These are phyloP conservation scores for Cyphomyrmex costatus DNA, from an alignment of 1,140 invertebrate genomes.

Conservation along the genomic window DNA sequence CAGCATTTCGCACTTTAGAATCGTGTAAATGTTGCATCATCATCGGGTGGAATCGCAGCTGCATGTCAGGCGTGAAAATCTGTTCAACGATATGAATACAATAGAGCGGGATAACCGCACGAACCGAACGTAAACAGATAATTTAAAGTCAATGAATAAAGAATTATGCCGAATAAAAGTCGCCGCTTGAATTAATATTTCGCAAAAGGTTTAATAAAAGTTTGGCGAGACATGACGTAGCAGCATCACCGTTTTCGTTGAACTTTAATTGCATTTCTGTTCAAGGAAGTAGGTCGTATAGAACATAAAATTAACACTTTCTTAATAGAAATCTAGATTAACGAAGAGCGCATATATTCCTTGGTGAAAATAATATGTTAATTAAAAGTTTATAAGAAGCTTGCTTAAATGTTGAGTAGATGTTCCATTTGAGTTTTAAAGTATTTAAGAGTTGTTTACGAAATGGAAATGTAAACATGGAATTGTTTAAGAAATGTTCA, in stretches of 20 bases:
- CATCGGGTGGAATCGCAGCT: not conserved
- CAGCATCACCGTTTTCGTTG: not conserved
- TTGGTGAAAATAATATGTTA: no score
- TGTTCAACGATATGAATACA: constrained; percentile 65
- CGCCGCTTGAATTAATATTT: not conserved
- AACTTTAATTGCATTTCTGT: constrained; percentile 22
- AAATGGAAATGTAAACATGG: no score
- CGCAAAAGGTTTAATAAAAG: not conserved
- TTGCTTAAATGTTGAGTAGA: no score
- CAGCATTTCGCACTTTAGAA: not conserved
- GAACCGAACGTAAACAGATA: not conserved
- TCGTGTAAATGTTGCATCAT: not conserved
- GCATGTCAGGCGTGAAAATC: constrained; percentile 38
- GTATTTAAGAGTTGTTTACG: no score
- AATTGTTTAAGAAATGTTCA: no score
- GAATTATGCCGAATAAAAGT: not conserved
- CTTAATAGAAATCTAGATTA: constrained; percentile 45
- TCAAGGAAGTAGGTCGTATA: constrained; percentile 8
- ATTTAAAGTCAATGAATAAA: constrained; percentile 63
- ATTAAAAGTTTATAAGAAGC: no score
- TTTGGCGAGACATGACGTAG: not conserved
- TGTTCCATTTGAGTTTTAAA: no score
- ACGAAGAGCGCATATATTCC: not conserved
- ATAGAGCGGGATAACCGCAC: constrained; percentile 38
- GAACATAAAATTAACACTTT: constrained; percentile 33